Base-by-base conservation (phyloP, 2,113 vertebrate species). In the Xyrauchen texanus region DNA sequence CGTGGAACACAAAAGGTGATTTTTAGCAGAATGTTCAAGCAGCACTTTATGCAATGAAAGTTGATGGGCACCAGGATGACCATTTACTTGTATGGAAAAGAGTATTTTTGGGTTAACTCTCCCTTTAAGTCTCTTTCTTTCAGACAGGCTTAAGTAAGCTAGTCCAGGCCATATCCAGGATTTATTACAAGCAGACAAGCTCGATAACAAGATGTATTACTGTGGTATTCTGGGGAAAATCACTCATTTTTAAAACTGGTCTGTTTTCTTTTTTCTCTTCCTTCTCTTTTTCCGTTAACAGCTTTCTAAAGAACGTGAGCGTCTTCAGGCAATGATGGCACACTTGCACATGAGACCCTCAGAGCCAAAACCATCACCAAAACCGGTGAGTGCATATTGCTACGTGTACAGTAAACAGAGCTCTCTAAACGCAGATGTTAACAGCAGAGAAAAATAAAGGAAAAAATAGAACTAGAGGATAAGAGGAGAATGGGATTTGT, bases 381-480 rank as follows among this genome's bases (percentile, higher is more conserved):
- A 99, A 98, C 98, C 98, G 93, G 98, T 99, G 96, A 99, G 97
- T 99, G 96, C 96, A 98, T 98, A 98, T 98, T 97, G 96, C 95
- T 95, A 92, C 89, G 91, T 93, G 93, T 92, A 93, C 93, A 92
- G 92, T 96, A 96, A 96, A 98, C 96, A 96, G 93, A 96, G 92
- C 94, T 93, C 95, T 95, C 94, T 90, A 74, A 92, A 89, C 78
- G 89, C 92, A 89, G 4, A 12, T 92, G 87, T 92, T 87, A 88
- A 88, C 71, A 15, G 72, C 64, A 61, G 63, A 47, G 92, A 85
- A 46, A 44, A 69, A 11, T 68, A 60, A 46, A 77, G 74, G 52
- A 68, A 79, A 52, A 94, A 93, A 94, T 91, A 9, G 51, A 69
- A 58, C 44, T 58, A 57, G 77, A 64, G 68, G 66, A 78, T 77